Conservation (phyloP, 2,797 vertebrate genomes). For the Eurystomus glaucurus region DNA sequence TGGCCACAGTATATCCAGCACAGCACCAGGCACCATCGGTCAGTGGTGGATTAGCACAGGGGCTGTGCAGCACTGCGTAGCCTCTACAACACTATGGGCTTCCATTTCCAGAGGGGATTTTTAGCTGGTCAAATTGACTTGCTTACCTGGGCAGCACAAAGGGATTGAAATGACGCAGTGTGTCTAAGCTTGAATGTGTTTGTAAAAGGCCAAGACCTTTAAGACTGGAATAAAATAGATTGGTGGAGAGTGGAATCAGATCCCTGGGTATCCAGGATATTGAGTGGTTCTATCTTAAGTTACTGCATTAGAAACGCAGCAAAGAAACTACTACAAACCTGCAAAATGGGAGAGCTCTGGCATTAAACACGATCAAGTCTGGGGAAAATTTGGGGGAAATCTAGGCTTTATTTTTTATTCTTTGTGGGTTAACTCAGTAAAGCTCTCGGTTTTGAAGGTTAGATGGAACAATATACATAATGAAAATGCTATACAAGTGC, state of each 20-base stretch:
- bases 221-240: background rate
- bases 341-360: background rate
- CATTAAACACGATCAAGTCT: background rate
- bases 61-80: accelerated
- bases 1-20: accelerated
- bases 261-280: background rate
- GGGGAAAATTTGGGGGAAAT: background rate
- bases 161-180: background rate
- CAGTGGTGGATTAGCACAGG: background rate
- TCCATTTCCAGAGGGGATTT: background rate
- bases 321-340: background rate
- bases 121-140: no score
- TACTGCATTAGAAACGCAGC: background rate
- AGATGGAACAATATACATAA: background rate
- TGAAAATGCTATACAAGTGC: background rate
- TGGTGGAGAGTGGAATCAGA: background rate
- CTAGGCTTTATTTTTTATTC: background rate
- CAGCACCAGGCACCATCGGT: accelerated
- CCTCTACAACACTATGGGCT: background rate
- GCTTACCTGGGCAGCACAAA: background rate
- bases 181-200: background rate
- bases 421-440: background rate
- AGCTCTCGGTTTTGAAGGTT: background rate
- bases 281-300: background rate
- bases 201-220: background rate